Evolutionary conservation across 2,797 vertebrate species (phyloP).

Genomic region (Chiloscyllium punctatum): DNA sequence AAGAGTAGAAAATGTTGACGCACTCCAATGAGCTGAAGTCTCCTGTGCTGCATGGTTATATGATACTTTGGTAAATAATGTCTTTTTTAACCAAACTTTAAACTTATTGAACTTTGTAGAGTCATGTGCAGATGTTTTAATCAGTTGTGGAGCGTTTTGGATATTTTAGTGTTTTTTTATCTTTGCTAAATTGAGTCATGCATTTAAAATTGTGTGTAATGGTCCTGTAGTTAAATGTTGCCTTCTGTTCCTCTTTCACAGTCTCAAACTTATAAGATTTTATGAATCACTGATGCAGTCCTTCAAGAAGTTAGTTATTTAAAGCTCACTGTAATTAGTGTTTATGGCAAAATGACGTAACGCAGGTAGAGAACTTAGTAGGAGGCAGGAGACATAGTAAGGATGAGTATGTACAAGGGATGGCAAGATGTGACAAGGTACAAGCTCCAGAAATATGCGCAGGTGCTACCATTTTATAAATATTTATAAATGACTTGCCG

Average conservation of each 20-base stretch:
- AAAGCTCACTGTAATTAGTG: not conserved
- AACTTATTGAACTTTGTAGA: not conserved
- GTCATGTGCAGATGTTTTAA: not conserved
- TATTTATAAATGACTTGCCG: not conserved
- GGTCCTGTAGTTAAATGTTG: not conserved
- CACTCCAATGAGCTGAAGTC: not conserved
- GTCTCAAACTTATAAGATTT: not conserved
- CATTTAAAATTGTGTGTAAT: not conserved
- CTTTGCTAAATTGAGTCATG: not conserved
- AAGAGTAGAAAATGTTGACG: not conserved
- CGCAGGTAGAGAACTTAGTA: not conserved
- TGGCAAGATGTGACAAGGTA: not conserved
- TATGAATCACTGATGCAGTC: not conserved
- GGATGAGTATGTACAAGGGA: not conserved
- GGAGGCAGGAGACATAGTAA: not conserved
- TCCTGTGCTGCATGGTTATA: not conserved
- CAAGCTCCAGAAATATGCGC: not conserved
- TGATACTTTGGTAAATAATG: not conserved
- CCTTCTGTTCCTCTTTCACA: not conserved
- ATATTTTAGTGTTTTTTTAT: not conserved
- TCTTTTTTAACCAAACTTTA: not conserved
- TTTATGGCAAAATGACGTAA: not conserved
- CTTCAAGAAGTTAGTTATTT: not conserved
- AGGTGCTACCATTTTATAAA: not conserved
- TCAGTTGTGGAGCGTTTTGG: not conserved